Percentiles rank a stretch among this genome's conserved stretches.
Conservation (phyloP, 2,797 vertebrate genomes). For the Periparus ater region DNA sequence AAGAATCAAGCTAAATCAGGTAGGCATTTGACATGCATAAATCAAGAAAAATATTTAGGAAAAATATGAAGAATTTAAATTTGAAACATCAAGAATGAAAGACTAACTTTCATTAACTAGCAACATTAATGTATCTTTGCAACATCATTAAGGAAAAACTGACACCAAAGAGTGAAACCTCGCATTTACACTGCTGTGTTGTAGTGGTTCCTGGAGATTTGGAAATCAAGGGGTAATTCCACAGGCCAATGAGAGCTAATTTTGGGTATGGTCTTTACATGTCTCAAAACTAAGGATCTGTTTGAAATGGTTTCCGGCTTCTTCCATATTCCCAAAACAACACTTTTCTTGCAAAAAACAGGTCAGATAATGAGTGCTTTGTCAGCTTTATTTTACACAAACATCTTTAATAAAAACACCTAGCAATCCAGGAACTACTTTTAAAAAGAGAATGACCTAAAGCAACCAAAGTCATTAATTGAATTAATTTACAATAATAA, state of each 20-base stretch:
- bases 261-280: not conserved
- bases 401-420: not conserved
- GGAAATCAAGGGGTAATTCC: not conserved
- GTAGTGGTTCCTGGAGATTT: not conserved
- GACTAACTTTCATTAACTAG: not conserved
- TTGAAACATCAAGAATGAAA: not conserved
- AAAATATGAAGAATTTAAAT: not conserved
- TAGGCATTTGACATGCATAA: not conserved
- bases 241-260: not conserved
- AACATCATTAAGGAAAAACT: not conserved
- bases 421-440: not conserved
- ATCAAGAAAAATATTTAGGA: not conserved
- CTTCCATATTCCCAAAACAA: not conserved
- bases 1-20: not conserved
- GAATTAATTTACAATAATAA: not conserved
- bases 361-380: not conserved
- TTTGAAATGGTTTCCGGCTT: not conserved
- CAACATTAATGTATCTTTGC: not conserved
- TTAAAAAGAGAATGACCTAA: not conserved
- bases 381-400: not conserved
- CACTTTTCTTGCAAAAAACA: not conserved
- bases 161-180: not conserved
- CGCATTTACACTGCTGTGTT: not conserved
- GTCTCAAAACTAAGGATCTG: not conserved
- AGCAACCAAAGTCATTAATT: not conserved